Percentiles rank a stretch among this genome's conserved stretches.
phyloP scores from a whole-genome alignment of 2,113 vertebrate species.

The Mesoclemmys tuberculata region DNA sequence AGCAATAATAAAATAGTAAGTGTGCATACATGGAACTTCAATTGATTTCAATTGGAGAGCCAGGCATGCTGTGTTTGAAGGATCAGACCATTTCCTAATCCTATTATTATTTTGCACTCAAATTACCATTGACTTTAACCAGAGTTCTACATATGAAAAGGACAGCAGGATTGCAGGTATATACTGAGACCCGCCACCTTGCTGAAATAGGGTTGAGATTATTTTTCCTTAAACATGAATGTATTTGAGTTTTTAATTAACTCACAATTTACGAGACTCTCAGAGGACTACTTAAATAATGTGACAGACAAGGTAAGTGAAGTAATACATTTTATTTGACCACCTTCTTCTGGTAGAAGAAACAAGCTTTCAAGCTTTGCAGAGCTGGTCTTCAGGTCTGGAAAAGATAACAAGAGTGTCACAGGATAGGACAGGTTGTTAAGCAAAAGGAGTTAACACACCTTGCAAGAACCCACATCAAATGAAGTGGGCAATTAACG shows the following conservation, averaged over 20 bases:
- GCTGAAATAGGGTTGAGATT: background rate
- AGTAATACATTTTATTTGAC: background rate
- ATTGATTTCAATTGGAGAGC: background rate
- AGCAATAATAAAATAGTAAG: background rate
- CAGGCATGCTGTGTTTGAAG: background rate
- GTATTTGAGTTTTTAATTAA: background rate
- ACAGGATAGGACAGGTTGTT: background rate
- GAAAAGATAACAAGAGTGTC: background rate
- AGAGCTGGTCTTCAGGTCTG: background rate
- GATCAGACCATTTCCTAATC: background rate
- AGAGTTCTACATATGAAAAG: background rate
- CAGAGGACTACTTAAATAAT: background rate
- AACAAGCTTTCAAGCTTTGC: background rate
- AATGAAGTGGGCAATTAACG: background rate
- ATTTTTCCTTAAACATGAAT: background rate
- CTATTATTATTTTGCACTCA: background rate
- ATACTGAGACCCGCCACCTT: background rate
- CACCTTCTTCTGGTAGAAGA: background rate
- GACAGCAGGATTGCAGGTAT: background rate
- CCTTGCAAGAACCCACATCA: background rate
- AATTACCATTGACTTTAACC: background rate
- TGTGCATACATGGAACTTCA: background rate
- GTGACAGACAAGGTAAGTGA: background rate
- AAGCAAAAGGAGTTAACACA: background rate
- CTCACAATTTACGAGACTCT: background rate